Base-by-base conservation (phyloP, 2,888 invertebrate species). In the Hoplodrina blanda region DNA sequence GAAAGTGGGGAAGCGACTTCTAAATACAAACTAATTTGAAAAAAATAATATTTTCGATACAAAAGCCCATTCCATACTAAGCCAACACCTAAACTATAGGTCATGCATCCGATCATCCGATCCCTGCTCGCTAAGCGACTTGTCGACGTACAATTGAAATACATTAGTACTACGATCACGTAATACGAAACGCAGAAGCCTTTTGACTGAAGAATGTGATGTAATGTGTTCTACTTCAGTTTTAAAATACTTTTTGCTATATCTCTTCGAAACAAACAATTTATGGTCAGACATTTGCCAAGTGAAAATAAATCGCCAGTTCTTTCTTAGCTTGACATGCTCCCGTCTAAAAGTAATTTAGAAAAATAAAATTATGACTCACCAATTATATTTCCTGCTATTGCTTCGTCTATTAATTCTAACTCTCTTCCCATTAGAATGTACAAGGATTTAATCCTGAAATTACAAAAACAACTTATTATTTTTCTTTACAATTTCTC, bases 401-500 rank as follows among this genome's bases (percentile, higher is more conserved):
- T 97, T 1, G 98, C 98, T 89, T 97, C 97, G 41, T 98, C 97
- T 50, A 99, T 96, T 0, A 96, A 90, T 91, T 98, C 98, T 66
- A 99, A 91, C 87, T 99, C 99, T 83, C 98, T 96, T 10, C 99
- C 99, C 98, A 99, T 98, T 73, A 99, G 96, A 82, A 99, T 95
- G 89, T 98, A 99, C 1, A 99, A 93, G 74, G 98, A 97, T 60
- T 97, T 97, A 15, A 99, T 96, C 76, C 96, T 96, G 91, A 56
- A 80, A 80, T 25, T 49, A 41, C 15, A 46, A 46, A 15, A 46
- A 17, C 1, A 6, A 17, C 15, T 15, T 44, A 5, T 44, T 44
- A 44, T 15, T 41, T 41, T 13, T 41, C 41, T 41, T 41, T 41
- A 11, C 41, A 1, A 2, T 41, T 11, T 41, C 13, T 41, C 13